Evolutionary conservation across 2,888 invertebrate species (phyloP), one percentile per base, ranked within the genome.

Genomic region (Microplitis deprimator): DNA sequence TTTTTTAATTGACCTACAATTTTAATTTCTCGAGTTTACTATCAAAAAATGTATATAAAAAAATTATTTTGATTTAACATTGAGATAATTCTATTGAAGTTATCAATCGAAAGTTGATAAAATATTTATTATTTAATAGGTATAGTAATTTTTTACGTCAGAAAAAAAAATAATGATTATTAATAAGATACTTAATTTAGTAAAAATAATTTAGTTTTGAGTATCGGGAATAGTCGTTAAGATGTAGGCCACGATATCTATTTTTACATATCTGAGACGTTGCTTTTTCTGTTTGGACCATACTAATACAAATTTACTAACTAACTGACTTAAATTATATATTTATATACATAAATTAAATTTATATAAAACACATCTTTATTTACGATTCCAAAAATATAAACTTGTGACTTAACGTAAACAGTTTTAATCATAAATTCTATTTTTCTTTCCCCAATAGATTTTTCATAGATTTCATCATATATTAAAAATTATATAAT

Each of bases 171-270:
- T 4, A 4, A 29, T 29, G 2, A 2, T 29, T 29, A 29, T 29
- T 29, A 29, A 29, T 29, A 29, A 29, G 29, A 29, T 29, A 29
- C 29, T 29, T 65, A 13, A 65, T 29, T 65, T 29, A 20, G 59
- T 60, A 29, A 70, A 70, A 59, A 16, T 64, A 38, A 2, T 29
- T 5, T 65, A 67, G 73, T 67, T 59, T 73, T n/a, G 73, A 40
- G 71, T 79, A 77, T 81, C 76, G 62, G 79, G 73, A 77, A 79
- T 78, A 79, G 73, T 74, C 13, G 50, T 8, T 50, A 38, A 79
- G 77, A 85, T 83, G 81, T 84, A 77, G 84, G 83, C 81, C 85
- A 78, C 69, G 75, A 79, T 79, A 80, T 85, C 85, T 85, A 85
- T 85, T 85, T 85, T 85, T 83, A 77, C 50, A 4, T 73, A 67